Conservation (phyloP, 30 jellyfish, hydroid and myxozoan species). For the Calvadosia cruxmelitensis region DNA sequence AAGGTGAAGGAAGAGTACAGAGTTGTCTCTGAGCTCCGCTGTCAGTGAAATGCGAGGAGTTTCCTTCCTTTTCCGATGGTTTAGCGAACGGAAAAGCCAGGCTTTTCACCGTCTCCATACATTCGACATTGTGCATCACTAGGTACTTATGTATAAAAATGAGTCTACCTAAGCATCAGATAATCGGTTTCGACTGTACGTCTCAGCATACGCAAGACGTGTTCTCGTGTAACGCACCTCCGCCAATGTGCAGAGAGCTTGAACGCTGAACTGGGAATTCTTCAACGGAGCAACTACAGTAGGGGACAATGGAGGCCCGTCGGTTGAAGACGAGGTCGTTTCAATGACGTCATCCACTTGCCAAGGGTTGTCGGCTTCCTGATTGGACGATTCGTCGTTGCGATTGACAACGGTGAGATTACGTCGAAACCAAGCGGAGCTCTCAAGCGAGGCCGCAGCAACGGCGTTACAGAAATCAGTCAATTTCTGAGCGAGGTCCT, state of each 20-base stretch:
- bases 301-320: constrained; percentile 10
- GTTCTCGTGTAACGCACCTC: constrained; percentile 57
- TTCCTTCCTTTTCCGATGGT: too few relatives aligned
- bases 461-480: constrained; percentile 57
- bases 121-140: too few relatives aligned
- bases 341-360: not conserved
- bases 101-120: too few relatives aligned
- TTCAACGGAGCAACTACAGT: constrained; percentile 20
- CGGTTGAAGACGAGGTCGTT: constrained; percentile 4
- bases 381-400: constrained; percentile 26
- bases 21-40: too few relatives aligned
- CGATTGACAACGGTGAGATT: constrained; percentile 59
- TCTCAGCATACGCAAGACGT: too few relatives aligned
- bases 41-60: too few relatives aligned
- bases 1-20: too few relatives aligned
- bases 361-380: constrained; percentile 34
- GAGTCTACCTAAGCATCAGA: too few relatives aligned
- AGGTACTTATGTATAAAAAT: too few relatives aligned
- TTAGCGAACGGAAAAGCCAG: too few relatives aligned
- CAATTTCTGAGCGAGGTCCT: constrained; percentile 84
- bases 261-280: constrained; percentile 69
- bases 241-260: constrained; percentile 67
- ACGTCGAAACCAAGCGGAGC: constrained; percentile 93
- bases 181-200: too few relatives aligned
- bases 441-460: constrained; percentile 91